A percentile compares a stretch with the other conserved stretches of the same genome.
These are phyloP conservation scores for Marmota monax DNA, from an alignment of 2,113 vertebrate genomes.

Conservation along the genomic window DNA sequence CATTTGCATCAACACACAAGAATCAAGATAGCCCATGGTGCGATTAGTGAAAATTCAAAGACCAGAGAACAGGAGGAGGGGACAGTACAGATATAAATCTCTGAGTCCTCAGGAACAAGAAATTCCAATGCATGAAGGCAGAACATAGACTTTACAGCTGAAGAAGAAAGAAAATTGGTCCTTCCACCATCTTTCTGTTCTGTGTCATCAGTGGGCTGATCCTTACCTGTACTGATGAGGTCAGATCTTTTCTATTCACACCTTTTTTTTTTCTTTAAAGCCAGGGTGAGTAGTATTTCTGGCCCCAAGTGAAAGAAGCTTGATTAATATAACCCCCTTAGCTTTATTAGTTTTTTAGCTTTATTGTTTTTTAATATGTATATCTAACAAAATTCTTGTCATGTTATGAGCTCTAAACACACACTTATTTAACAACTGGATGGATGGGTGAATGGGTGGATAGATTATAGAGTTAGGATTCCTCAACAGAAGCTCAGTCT, in stretches of 20 bases:
- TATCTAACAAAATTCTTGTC: neutral
- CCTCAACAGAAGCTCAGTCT: neutral
- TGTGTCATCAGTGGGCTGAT: neutral
- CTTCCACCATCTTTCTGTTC: neutral
- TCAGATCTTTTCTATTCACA: neutral
- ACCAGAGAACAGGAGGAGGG: no score
- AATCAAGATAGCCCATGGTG: neutral
- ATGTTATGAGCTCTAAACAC: neutral
- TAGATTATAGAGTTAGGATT: neutral
- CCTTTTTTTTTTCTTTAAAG: neutral
- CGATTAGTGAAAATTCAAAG: neutral
- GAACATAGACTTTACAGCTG: neutral
- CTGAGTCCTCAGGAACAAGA: neutral
- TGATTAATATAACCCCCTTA: neutral
- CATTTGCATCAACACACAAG: neutral
- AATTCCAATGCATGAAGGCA: neutral
- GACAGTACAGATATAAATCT: neutral
- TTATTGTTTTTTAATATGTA: neutral
- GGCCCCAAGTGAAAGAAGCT: neutral
- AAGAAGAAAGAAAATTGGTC: neutral
- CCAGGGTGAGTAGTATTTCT: neutral
- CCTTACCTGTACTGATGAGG: neutral
- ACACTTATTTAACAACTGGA: neutral
- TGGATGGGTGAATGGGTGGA: neutral
- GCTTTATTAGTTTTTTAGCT: no score